Evolutionary conservation across 1,140 invertebrate species (phyloP).

Genomic region (Temnothorax nylanderi): DNA sequence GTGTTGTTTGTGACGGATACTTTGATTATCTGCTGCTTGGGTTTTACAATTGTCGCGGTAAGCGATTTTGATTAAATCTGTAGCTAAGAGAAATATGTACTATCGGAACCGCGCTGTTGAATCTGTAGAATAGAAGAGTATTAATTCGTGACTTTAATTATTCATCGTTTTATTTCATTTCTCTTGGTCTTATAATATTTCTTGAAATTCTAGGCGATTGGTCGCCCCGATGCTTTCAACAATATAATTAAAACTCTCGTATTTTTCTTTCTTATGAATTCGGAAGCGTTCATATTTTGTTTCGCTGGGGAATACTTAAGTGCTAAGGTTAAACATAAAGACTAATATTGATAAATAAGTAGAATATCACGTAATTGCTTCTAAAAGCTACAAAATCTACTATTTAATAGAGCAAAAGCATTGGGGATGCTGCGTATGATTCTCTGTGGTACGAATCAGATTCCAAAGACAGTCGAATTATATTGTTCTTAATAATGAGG

Average conservation of each 20-base stretch:
- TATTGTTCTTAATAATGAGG: slow-evolving; percentile 53
- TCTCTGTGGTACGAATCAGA: slow-evolving; percentile 49
- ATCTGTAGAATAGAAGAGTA: neutral
- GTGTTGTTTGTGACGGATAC: slow-evolving; percentile 8
- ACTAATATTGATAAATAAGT: neutral
- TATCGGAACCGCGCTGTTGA: neutral
- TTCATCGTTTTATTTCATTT: neutral
- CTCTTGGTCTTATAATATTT: neutral
- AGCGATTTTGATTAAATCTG: neutral
- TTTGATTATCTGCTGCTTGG: slow-evolving; percentile 34
- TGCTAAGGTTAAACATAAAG: slow-evolving; percentile 28
- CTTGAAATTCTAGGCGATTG: slow-evolving; percentile 45
- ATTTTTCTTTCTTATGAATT: slow-evolving; percentile 43
- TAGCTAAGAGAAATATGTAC: neutral
- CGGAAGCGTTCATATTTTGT: slow-evolving; percentile 57
- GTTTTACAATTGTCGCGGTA: slow-evolving; percentile 23
- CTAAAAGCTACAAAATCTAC: neutral
- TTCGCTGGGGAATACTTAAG: slow-evolving; percentile 64
- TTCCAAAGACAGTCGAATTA: slow-evolving; percentile 9
- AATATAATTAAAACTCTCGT: slow-evolving; percentile 22
- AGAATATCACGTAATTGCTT: neutral
- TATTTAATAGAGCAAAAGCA: slow-evolving; percentile 46
- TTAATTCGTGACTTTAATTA: neutral
- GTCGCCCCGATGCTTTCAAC: neutral
- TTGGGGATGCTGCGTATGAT: slow-evolving; percentile 46